Conservation (phyloP, 2,113 vertebrate genomes). For the Nettapus auritus region DNA sequence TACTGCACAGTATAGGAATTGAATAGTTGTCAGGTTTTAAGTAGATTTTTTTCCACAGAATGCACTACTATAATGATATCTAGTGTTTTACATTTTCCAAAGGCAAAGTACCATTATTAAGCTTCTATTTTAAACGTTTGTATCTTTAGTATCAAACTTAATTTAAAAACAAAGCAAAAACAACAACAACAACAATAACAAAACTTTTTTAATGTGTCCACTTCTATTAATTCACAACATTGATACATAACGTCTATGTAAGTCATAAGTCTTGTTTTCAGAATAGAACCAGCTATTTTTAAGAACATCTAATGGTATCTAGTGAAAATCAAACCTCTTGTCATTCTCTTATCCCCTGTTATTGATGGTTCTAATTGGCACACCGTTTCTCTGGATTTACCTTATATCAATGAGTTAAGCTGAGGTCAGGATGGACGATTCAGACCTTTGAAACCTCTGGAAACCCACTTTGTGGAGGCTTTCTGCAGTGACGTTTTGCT, state of each 20-base stretch:
- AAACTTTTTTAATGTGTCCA: background rate
- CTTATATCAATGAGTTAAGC: background rate
- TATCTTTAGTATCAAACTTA: background rate
- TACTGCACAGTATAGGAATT: background rate
- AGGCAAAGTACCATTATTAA: background rate
- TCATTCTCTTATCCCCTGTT: background rate
- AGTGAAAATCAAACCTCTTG: background rate
- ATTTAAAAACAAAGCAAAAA: background rate
- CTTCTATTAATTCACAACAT: background rate
- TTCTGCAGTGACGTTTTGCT: background rate
- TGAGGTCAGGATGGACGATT: background rate
- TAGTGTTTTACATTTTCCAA: background rate
- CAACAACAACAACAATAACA: too few species aligned
- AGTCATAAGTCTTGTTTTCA: background rate
- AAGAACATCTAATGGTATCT: background rate
- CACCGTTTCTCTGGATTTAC: background rate
- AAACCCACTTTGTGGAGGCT: background rate
- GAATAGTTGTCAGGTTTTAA: background rate
- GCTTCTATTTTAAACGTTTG: background rate
- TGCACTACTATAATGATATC: background rate
- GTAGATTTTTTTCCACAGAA: background rate
- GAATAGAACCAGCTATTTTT: background rate
- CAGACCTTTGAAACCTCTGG: background rate
- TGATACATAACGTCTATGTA: too few species aligned
- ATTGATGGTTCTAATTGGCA: background rate